Evolutionary conservation across 2,888 invertebrate species (phyloP).

Genomic region (Antheraea yamamai): DNA sequence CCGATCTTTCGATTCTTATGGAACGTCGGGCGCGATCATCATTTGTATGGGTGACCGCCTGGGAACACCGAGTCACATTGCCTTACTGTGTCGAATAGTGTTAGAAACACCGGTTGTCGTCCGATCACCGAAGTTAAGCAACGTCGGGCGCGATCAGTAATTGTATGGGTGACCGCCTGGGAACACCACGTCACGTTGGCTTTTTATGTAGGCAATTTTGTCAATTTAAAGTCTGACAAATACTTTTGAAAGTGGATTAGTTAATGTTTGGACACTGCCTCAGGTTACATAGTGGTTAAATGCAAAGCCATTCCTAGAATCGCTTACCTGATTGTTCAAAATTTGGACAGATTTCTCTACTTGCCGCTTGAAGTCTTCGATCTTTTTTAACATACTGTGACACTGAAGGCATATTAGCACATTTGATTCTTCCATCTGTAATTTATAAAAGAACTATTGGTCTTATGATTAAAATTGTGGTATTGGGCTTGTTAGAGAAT

Average conservation of each 20-base stretch:
- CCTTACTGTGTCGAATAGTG: constrained; percentile 28
- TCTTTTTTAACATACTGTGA: constrained; percentile 53
- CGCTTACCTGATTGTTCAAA: constrained; percentile 47
- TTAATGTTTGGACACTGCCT: too few species aligned
- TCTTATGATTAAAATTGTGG: background rate
- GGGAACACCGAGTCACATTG: constrained; percentile 57
- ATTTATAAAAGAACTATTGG: constrained; percentile 18
- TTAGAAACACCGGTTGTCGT: too few species aligned
- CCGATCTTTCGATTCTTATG: too few species aligned
- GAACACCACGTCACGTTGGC: too few species aligned
- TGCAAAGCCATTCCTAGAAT: background rate
- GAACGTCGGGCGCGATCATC: constrained; percentile 77
- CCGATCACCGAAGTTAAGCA: too few species aligned
- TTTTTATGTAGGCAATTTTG: too few species aligned
- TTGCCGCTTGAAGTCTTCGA: constrained; percentile 51
- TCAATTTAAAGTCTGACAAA: too few species aligned
- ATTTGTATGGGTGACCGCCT: constrained; percentile 79
- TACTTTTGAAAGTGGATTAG: too few species aligned
- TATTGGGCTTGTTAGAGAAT: too few species aligned
- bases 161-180: too few species aligned
- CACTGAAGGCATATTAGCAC: constrained; percentile 49
- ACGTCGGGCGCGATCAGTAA: too few species aligned
- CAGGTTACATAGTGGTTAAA: too few species aligned
- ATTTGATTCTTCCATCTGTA: constrained; percentile 41
- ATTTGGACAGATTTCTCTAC: constrained; percentile 41